Conservation (phyloP, 1,140 invertebrate genomes). For the Nasonia longicornis region DNA sequence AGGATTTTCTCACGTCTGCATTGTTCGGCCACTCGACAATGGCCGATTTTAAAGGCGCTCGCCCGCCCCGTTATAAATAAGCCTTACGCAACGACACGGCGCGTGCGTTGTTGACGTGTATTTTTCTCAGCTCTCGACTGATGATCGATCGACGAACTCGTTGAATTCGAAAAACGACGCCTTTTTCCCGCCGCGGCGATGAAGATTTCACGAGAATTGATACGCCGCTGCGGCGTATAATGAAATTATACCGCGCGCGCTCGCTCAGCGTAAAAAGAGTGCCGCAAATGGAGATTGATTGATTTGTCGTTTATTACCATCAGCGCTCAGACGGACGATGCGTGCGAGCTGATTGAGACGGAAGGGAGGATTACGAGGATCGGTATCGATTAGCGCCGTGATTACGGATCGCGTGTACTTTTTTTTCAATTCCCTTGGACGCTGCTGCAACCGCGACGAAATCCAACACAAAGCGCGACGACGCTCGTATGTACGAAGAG, state of each 20-base stretch:
- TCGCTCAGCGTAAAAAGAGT: neutral
- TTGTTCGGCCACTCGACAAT: neutral
- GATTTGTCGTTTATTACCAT: conserved; percentile 30
- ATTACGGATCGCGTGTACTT: too few species aligned
- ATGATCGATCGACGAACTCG: neutral
- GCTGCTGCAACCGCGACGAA: neutral
- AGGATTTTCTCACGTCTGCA: neutral
- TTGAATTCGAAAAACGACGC: too few species aligned
- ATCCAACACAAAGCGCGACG: conserved; percentile 6
- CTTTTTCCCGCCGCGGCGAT: neutral
- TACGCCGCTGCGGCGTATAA: conserved; percentile 10
- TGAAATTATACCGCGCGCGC: conserved; percentile 17
- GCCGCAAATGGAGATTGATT: conserved; percentile 32
- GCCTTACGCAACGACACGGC: neutral
- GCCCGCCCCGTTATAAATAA: too few species aligned
- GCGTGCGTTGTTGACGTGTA: neutral
- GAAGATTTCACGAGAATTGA: conserved; percentile 25
- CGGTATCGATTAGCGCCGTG: too few species aligned
- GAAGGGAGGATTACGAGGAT: neutral
- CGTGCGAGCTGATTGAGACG: neutral
- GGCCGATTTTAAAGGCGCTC: too few species aligned
- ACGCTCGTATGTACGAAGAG: too few species aligned
- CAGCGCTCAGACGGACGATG: neutral
- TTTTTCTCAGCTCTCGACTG: conserved; percentile 12
- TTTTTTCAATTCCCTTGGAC: too few species aligned